Base-by-base conservation (phyloP, 2,888 invertebrate species). In the Pachymerium ferrugineum region DNA sequence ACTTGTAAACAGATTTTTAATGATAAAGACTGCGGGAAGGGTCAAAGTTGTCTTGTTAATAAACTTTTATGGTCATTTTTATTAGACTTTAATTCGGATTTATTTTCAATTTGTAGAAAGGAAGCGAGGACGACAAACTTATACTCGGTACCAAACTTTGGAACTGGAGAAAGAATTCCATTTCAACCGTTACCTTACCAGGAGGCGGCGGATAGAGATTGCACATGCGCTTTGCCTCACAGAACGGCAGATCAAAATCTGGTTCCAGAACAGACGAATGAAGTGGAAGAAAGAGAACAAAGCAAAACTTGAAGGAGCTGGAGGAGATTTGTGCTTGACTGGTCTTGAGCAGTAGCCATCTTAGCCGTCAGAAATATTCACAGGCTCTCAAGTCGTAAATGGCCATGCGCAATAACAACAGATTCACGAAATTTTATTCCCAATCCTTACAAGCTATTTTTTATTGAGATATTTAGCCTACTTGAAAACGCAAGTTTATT, bases 211-310 rank as follows among this genome's bases (percentile, higher is more conserved):
- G 83, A 95, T 97, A 85, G 97, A 97, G 86, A 97, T 97, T 82
- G 96, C 97, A 79, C 96, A 97, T 85, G 93, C 94, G 80, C 89
- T 97, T 79, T 94, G 95, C 84, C 89, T 97, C 82, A 95, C 96
- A 79, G 97, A 97, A 86, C 87, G 97, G 81, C 97, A 97, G 87
- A 96, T 94, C 85, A 95, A 95, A 87, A 95, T 95, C 85, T 95
- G 94, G 94, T 94, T 97, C 88, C 96, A 97, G 85, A 97, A 97
- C 85, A 88, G 96, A 79, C 89, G 96, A 83, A 97, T 97, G 97
- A 97, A 97, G 86, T 95, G 94, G 94, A 97, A 97, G 89, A 97
- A 97, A 85, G 97, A 97, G 86, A 95, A 96, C 84, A 95, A 96
- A 87, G 91, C 93, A 87, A 94, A 94, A 88, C 73, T 73, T 5